phyloP scores from a whole-genome alignment of 2,797 vertebrate genomes.

The Sparus aurata region DNA sequence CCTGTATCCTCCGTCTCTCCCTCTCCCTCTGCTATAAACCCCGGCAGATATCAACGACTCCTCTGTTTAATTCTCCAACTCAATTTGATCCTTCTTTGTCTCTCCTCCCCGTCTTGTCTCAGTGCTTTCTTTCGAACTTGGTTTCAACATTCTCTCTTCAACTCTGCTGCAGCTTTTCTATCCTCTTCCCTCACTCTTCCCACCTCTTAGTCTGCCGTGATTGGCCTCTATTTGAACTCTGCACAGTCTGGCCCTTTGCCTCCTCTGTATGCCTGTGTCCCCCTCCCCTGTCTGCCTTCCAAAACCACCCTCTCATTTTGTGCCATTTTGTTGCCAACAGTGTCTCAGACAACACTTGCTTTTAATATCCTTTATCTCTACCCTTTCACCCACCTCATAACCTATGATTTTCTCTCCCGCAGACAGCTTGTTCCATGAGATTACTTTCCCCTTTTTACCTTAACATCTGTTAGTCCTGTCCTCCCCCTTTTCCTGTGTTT shows the following conservation, averaged over 20 bases:
- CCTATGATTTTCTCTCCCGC: conserved; percentile 45
- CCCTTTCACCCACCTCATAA: conserved; percentile 40
- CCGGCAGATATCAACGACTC: conserved; percentile 5
- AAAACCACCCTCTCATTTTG: conserved; percentile 45
- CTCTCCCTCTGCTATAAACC: conserved; percentile 2
- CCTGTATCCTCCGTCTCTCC: conserved; percentile 7
- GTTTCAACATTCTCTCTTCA: conserved; percentile 46
- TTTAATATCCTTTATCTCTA: conserved; percentile 60
- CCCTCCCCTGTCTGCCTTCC: conserved; percentile 29
- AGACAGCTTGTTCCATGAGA: conserved; percentile 47
- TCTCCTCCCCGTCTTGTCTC: not conserved
- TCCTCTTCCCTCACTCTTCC: conserved; percentile 7
- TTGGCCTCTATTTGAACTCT: conserved; percentile 67
- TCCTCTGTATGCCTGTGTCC: conserved; percentile 19
- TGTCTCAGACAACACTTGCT: conserved; percentile 49
- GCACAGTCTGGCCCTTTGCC: conserved; percentile 31
- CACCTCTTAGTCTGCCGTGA: conserved; percentile 8
- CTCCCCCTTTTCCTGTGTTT: conserved; percentile 32
- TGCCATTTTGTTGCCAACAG: conserved; percentile 35
- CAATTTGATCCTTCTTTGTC: conserved; percentile 53
- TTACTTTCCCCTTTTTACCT: conserved; percentile 41
- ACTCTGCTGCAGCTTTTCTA: not conserved
- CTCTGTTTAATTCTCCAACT: conserved; percentile 41
- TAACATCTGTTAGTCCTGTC: conserved; percentile 37
- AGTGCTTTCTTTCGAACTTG: conserved; percentile 21